phyloP scores from a whole-genome alignment of 2,113 vertebrate species.

The Heloderma charlesbogerti region DNA sequence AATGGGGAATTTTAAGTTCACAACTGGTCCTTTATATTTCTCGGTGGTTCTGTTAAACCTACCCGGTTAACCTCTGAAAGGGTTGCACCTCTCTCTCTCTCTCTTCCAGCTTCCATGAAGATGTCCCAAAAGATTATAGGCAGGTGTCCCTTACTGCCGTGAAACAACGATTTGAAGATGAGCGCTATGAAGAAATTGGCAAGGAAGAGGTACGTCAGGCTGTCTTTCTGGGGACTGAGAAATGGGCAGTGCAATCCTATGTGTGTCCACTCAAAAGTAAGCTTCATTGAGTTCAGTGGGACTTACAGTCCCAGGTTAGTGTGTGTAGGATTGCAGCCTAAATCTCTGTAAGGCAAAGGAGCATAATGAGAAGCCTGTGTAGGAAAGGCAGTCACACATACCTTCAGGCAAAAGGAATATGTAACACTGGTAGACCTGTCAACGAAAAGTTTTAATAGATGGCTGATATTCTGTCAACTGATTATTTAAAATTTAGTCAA shows the following conservation, averaged over 20 bases:
- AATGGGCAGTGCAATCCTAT: neutral
- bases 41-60: neutral
- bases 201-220: conserved; percentile 83
- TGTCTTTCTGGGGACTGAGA: neutral
- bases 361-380: neutral
- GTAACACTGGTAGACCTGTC: neutral
- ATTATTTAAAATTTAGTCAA: neutral
- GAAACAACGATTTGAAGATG: conserved; percentile 94
- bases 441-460: neutral
- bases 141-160: conserved; percentile 93
- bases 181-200: conserved; percentile 88
- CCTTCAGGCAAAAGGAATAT: neutral
- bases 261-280: neutral
- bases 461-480: neutral
- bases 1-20: neutral
- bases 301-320: too few species aligned
- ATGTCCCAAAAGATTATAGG: conserved; percentile 93
- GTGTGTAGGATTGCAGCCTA: neutral
- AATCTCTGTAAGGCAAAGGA: neutral
- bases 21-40: neutral
- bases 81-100: neutral
- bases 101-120: conserved; percentile 87
- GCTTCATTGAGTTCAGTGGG: neutral
- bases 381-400: neutral
- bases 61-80: neutral